A percentile compares a stretch with the other conserved stretches of the same genome.
Evolutionary conservation across 2,113 vertebrate genomes (phyloP).

Genomic region (Centropus bengalensis): DNA sequence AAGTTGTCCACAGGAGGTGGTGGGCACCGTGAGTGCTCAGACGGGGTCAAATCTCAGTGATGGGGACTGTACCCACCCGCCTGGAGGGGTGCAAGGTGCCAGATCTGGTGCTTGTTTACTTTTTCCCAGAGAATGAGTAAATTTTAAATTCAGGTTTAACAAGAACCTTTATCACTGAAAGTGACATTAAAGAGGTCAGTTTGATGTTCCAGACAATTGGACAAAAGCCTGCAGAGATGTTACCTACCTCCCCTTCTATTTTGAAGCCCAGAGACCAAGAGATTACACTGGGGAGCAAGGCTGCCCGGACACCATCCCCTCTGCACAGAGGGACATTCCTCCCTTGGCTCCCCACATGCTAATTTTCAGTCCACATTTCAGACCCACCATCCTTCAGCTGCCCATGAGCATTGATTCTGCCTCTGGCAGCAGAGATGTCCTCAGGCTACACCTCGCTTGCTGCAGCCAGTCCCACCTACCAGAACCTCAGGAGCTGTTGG

Average conservation of each 20-base stretch:
- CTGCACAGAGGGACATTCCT: not conserved
- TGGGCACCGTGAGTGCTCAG: accelerated
- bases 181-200: accelerated
- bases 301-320: not conserved
- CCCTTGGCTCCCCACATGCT: not conserved
- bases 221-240: not conserved
- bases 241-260: not conserved
- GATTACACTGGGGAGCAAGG: not conserved
- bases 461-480: not conserved
- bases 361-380: not conserved
- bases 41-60: too few species aligned
- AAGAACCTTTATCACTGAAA: too few species aligned
- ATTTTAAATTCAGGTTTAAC: not conserved
- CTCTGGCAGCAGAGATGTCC: not conserved
- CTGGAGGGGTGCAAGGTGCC: accelerated
- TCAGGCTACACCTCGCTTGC: not conserved
- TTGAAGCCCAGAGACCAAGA: not conserved
- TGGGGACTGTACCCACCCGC: accelerated
- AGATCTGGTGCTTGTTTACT: accelerated
- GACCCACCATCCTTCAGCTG: not conserved
- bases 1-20: not conserved
- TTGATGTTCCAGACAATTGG: not conserved
- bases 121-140: not conserved
- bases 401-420: too few species aligned
- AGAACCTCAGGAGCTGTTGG: not conserved